These are phyloP conservation scores for Hoplostethus mediterraneus DNA, from an alignment of 2,797 vertebrate genomes.

Conservation along the genomic window DNA sequence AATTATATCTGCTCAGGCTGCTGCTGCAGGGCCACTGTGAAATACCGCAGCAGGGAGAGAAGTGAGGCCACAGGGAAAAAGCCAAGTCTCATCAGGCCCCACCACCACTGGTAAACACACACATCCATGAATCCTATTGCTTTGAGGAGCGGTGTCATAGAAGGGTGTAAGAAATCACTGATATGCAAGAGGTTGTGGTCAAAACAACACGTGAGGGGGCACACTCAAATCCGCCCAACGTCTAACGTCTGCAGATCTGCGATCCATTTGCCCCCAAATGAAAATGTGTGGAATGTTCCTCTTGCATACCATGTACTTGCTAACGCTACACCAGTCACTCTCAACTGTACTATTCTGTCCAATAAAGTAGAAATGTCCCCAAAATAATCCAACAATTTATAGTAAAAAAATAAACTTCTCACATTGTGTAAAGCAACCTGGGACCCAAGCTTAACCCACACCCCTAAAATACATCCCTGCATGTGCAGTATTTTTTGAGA, in stretches of 20 bases:
- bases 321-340: no score
- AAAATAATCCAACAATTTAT: no score
- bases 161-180: slow-evolving; percentile 2
- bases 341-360: no score
- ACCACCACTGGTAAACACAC: slow-evolving; percentile 26
- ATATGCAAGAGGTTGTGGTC: neutral
- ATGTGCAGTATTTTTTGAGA: no score
- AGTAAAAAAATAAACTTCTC: no score
- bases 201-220: neutral
- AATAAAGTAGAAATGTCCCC: no score
- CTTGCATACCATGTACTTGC: no score
- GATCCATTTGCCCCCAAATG: neutral
- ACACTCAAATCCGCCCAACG: neutral
- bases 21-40: slow-evolving; percentile 78
- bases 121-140: slow-evolving; percentile 8
- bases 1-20: slow-evolving; percentile 78
- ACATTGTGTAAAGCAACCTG: no score
- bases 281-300: no score
- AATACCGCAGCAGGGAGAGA: slow-evolving; percentile 82
- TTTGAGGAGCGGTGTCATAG: neutral
- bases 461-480: no score
- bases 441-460: no score
- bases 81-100: slow-evolving; percentile 52
- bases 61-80: slow-evolving; percentile 72
- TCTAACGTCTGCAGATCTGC: neutral